A percentile compares a stretch with the other conserved stretches of the same genome.
phyloP scores from a whole-genome alignment of 2,113 vertebrate species.

The Nipponia nippon region DNA sequence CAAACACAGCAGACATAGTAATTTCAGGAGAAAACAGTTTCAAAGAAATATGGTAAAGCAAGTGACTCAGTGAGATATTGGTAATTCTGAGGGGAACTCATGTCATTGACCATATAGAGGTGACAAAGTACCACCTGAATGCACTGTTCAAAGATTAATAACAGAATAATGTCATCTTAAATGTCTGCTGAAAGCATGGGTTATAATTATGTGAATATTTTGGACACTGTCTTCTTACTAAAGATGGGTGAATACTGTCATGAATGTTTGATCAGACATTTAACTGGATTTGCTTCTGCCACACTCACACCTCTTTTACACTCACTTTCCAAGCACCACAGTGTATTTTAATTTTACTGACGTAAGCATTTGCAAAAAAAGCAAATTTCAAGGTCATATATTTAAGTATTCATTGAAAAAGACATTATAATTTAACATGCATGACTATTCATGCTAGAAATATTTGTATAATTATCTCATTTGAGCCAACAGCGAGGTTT shows the following conservation, averaged over 20 bases:
- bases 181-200: not conserved
- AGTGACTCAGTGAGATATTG: constrained; percentile 40
- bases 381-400: not conserved
- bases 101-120: constrained; percentile 7
- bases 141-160: constrained; percentile 37
- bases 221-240: not conserved
- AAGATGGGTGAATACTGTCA: not conserved
- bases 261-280: constrained; percentile 1
- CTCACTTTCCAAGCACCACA: not conserved
- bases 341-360: not conserved
- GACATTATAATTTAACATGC: not conserved
- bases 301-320: not conserved
- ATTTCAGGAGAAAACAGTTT: constrained; percentile 49
- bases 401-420: not conserved
- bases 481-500: not conserved
- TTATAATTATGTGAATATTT: constrained; percentile 50
- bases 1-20: constrained; percentile 16
- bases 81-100: not conserved
- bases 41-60: constrained; percentile 31
- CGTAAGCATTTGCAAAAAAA: not conserved
- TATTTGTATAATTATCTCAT: not conserved
- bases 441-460: not conserved
- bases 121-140: constrained; percentile 38
- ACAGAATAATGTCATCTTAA: constrained; percentile 14
- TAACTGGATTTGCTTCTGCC: not conserved